Evolutionary conservation across 2,888 invertebrate species (phyloP), one percentile per base, ranked within the genome.

Genomic region (Neria commutata): DNA sequence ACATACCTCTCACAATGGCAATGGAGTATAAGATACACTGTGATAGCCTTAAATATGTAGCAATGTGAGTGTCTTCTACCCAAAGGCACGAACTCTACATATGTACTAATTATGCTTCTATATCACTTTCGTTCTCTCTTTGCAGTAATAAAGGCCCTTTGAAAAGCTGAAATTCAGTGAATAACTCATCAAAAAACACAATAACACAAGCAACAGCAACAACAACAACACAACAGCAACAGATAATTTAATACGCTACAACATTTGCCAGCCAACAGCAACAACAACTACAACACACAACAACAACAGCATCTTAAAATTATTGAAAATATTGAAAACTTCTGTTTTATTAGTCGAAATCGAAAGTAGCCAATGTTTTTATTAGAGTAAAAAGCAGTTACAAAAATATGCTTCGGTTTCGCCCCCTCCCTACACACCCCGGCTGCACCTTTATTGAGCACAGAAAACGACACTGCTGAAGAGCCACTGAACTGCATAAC

Each of bases 21-120:
- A 90, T 99, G 87, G 98, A 98, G 85, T 99, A 99, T 86, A 94
- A 93, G 84, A 87, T 87, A 79, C 90, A 90, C 80, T 89, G 86
- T 83, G 89, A 89, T 81, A 91, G 92, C 83, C 86, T 93, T 73
- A 92, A 91, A 89, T 90, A 85, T 79, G 83, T 83, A 78, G 78
- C 80, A 81, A 80, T 79, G 81, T 81, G 72, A 77, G 79, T 75
- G 62, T 51, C 14, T 16, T 19, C 8, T 16, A 19, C 33, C 11
- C 24, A 16, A n/a, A 29, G 14, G 29, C 2, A 26, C 4, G 16
- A 6, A 56, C 45, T 42, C 4, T 42, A 4, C n/a, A n/a, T 37
- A 29, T 29, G 29, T 11, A 11, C 29, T 29, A 8, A 6, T 37
- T n/a, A n/a, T n/a, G n/a, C 8, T n/a, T 37, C n/a, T 45, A 46